phyloP scores from a whole-genome alignment of 1,140 invertebrate species.

The Lasaia peninsularis region DNA sequence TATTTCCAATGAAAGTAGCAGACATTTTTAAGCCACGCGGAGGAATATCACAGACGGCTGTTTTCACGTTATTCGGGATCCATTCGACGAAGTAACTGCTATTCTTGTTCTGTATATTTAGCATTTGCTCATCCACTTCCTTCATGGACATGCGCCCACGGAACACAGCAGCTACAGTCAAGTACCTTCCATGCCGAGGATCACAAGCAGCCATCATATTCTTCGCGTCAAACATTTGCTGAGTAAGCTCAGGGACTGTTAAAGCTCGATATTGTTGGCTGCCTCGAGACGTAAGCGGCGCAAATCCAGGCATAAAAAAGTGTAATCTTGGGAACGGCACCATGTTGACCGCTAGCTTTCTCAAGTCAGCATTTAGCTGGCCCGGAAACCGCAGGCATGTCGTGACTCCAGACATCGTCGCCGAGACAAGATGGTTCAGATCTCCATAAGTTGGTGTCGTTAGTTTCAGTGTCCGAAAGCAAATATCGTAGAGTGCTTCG shows the following conservation, averaged over 20 bases:
- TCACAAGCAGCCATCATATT: constrained; percentile 89
- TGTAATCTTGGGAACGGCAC: constrained; percentile 97
- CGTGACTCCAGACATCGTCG: constrained; percentile 93
- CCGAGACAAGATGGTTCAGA: constrained; percentile 87
- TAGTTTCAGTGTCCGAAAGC: constrained; percentile 93
- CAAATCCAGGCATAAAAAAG: constrained; percentile 89
- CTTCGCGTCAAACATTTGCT: constrained; percentile 88
- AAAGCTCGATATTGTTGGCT: constrained; percentile 91
- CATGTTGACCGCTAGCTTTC: constrained; percentile 98
- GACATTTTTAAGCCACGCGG: constrained; percentile 94
- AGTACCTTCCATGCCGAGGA: constrained; percentile 92
- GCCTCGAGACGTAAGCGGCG: constrained; percentile 84
- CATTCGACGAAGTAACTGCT: constrained; percentile 95
- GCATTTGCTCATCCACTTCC: constrained; percentile 92
- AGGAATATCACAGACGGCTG: constrained; percentile 93
- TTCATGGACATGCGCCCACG: constrained; percentile 98
- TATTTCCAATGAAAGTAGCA: constrained; percentile 93
- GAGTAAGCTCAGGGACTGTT: constrained; percentile 92
- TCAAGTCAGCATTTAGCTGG: constrained; percentile 92
- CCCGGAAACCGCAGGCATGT: constrained; percentile 91
- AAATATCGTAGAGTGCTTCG: constrained; percentile 96
- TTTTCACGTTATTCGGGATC: constrained; percentile 94
- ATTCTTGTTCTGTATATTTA: constrained; percentile 95
- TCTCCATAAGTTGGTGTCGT: constrained; percentile 78
- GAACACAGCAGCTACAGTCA: constrained; percentile 96